Evolutionary conservation across 2,113 vertebrate genomes (phyloP).

Genomic region (Sclerurus mexicanus): DNA sequence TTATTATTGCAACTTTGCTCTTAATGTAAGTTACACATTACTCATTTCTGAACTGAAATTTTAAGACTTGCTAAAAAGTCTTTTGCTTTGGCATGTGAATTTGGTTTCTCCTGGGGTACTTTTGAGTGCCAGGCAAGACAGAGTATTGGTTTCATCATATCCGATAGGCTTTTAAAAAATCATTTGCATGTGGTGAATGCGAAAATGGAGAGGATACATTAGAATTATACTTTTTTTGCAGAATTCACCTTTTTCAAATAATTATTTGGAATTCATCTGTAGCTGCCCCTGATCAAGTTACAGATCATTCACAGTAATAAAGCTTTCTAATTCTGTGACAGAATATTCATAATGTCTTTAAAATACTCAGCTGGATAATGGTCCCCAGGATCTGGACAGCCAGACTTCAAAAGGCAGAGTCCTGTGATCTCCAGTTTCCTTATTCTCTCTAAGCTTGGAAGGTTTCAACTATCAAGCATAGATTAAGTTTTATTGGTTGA

Average conservation of each 20-base stretch:
- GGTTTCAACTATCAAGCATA: constrained; percentile 55
- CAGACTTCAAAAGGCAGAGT: constrained; percentile 48
- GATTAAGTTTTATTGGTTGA: constrained; percentile 58
- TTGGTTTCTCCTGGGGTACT: background rate
- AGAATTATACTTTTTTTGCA: background rate
- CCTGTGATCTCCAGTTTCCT: constrained; percentile 44
- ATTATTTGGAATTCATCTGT: background rate
- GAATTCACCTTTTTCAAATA: constrained; percentile 23
- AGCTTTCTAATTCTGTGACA: constrained; percentile 4
- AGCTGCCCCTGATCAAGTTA: background rate
- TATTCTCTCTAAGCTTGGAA: constrained; percentile 52
- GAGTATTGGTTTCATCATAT: background rate
- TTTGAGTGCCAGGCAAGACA: background rate
- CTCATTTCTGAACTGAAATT: background rate
- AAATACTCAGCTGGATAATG: constrained; percentile 22
- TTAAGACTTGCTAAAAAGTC: background rate
- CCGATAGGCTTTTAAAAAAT: background rate
- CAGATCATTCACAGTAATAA: constrained; percentile 17
- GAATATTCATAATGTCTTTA: constrained; percentile 39
- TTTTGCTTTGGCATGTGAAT: background rate
- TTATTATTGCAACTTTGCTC: background rate
- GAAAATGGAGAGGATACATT: background rate
- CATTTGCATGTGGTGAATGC: background rate
- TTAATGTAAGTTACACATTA: background rate
- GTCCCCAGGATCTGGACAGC: constrained; percentile 19